phyloP scores from a whole-genome alignment of 1,140 invertebrate species.

The Trichonephila clavipes region DNA sequence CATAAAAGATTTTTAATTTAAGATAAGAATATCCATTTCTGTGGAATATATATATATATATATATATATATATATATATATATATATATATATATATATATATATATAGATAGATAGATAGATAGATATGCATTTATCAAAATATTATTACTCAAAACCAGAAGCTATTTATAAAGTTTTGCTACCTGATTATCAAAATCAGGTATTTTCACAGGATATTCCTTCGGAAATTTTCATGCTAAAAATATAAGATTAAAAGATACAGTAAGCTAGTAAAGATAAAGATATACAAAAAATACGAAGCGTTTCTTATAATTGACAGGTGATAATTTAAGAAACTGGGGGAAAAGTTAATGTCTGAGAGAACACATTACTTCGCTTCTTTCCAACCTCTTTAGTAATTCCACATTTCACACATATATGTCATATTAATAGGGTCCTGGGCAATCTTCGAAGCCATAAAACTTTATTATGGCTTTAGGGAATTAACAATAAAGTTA shows the following conservation, averaged over 20 bases:
- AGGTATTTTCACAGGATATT: neutral
- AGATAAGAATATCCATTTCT: no score
- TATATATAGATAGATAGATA: no score
- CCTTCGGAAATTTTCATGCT: neutral
- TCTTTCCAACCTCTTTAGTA: neutral
- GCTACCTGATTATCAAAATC: neutral
- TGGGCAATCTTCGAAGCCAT: constrained; percentile 27
- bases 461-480: constrained; percentile 39
- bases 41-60: no score
- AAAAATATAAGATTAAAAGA: neutral
- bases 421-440: constrained; percentile 38
- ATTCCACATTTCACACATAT: constrained; percentile 1
- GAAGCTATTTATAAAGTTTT: neutral
- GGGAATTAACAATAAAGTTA: constrained; percentile 41
- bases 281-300: neutral
- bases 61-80: no score
- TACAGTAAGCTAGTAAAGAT: neutral
- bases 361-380: neutral
- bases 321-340: neutral
- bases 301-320: no score
- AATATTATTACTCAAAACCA: no score
- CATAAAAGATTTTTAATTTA: no score
- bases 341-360: neutral
- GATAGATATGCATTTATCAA: no score
- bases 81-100: no score